phyloP scores from a whole-genome alignment of 2,888 invertebrate species.

The Argyra leucocephala region DNA sequence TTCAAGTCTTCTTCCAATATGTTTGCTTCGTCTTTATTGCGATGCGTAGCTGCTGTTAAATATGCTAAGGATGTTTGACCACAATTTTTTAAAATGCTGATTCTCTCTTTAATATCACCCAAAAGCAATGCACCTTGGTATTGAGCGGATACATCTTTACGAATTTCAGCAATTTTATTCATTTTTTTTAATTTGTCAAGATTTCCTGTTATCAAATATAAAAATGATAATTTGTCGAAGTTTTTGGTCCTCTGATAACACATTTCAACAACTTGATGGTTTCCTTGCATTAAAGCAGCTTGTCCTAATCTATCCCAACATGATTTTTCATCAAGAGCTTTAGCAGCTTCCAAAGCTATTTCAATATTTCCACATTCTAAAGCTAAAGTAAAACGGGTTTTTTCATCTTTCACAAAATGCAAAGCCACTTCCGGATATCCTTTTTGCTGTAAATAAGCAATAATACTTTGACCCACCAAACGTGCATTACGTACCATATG shows the following conservation, averaged over 20 bases:
- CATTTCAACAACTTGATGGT: constrained; percentile 95
- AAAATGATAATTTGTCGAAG: constrained; percentile 95
- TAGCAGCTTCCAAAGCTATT: constrained; percentile 92
- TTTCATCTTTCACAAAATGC: constrained; percentile 98
- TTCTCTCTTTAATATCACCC: constrained; percentile 84
- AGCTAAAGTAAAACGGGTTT: constrained; percentile 89
- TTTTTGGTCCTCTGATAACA: constrained; percentile 99
- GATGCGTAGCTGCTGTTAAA: constrained; percentile 88
- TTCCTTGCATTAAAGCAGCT: constrained; percentile 88
- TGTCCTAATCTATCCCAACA: constrained; percentile 96
- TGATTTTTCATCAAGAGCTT: constrained; percentile 81
- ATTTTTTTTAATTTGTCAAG: constrained; percentile 94
- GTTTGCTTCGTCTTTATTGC: constrained; percentile 70
- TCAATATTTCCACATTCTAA: constrained; percentile 98
- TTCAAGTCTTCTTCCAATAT: constrained; percentile 57
- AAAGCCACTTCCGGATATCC: constrained; percentile 98
- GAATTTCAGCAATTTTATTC: constrained; percentile 98
- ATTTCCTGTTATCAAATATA: constrained; percentile 97
- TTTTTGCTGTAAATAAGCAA: constrained; percentile 96
- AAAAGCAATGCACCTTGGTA: constrained; percentile 89
- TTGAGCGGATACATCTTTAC: constrained; percentile 93
- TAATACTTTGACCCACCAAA: constrained; percentile 96
- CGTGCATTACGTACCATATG: constrained; percentile 94
- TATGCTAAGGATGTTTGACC: constrained; percentile 78
- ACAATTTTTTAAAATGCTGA: constrained; percentile 68